Evolutionary conservation across 2,888 invertebrate genomes (phyloP), one percentile per base, ranked within the genome.

Genomic region (Idaea biselata): DNA sequence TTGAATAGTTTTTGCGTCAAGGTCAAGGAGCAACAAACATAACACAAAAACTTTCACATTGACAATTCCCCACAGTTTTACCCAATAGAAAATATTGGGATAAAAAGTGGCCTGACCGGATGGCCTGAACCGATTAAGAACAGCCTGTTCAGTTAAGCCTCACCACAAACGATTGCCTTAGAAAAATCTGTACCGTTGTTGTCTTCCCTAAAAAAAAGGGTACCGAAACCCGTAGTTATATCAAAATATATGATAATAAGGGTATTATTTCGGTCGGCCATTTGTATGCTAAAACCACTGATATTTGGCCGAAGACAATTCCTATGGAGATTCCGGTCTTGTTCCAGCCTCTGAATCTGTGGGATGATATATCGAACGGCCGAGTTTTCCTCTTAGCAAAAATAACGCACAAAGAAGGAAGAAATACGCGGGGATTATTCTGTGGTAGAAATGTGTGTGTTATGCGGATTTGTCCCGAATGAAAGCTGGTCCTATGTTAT

Each of bases 271-370:
- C 85, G 88, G 85, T 86, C 88, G 78, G 85, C 89, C 81, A 89
- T 92, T 91, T 86, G 86, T 89, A 91, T 91, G 91, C 82, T 91
- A 92, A 92, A 90, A 85, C 83, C 85, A 83, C 75, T 84, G 86
- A 87, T 89, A 91, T 91, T 88, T 88, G 87, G 84, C 84, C 82
- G 85, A 84, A 82, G 81, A 87, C 91, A 76, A 92, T 92, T 92
- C 83, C 89, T 89, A 92, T 92, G 91, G 88, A 89, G 90, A 91
- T 92, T 90, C 83, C 81, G 85, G 78, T 84, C 88, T 87, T 90
- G 89, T 89, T 90, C 87, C 81, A 86, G 76, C 81, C 85, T 84
- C 80, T 82, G 84, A 91, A 90, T 91, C 91, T 89, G 88, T 79
- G 80, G 79, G 72, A 83, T 91, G 89, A 91, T 87, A 87, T 87